Evolutionary conservation across 2,113 vertebrate species (phyloP).

Genomic region (Salvator merianae): DNA sequence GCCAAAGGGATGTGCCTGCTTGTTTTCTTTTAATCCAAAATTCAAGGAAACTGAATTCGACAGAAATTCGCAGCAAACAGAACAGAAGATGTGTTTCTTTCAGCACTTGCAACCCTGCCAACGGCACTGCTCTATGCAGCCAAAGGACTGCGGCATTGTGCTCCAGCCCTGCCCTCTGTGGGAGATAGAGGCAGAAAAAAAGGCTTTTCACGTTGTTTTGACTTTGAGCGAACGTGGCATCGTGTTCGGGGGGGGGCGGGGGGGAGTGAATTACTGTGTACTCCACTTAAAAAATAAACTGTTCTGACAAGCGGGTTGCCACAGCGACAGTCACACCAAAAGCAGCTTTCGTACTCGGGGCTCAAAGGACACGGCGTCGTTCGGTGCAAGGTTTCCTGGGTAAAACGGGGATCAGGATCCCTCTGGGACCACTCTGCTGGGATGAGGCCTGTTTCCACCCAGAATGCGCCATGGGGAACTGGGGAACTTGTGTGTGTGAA

Average conservation of each 20-base stretch:
- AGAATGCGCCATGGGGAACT: too few relatives aligned
- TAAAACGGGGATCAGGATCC: conserved; percentile 1
- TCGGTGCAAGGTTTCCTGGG: conserved; percentile 35
- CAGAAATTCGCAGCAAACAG: not conserved
- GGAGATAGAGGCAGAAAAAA: not conserved
- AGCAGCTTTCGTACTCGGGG: conserved; percentile 39
- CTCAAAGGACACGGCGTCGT: conserved; percentile 35
- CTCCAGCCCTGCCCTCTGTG: not conserved
- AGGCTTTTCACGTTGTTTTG: conserved; percentile 42
- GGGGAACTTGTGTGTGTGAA: too few relatives aligned
- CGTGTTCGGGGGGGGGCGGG: conserved; percentile 71
- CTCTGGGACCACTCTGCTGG: not conserved
- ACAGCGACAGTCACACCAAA: conserved; percentile 72
- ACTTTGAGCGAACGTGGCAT: conserved; percentile 72
- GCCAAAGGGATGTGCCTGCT: too few relatives aligned
- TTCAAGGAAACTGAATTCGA: too few relatives aligned
- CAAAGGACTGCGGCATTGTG: not conserved
- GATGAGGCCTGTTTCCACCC: not conserved
- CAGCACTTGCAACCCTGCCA: not conserved
- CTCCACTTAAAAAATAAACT: conserved; percentile 68
- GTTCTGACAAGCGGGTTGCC: conserved; percentile 78
- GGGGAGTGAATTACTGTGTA: conserved; percentile 75
- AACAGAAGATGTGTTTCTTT: not conserved
- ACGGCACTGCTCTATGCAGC: not conserved
- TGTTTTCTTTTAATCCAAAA: not conserved